These are phyloP conservation scores for Natrix natrix DNA, from an alignment of 2,797 vertebrate genomes.

Conservation along the genomic window DNA sequence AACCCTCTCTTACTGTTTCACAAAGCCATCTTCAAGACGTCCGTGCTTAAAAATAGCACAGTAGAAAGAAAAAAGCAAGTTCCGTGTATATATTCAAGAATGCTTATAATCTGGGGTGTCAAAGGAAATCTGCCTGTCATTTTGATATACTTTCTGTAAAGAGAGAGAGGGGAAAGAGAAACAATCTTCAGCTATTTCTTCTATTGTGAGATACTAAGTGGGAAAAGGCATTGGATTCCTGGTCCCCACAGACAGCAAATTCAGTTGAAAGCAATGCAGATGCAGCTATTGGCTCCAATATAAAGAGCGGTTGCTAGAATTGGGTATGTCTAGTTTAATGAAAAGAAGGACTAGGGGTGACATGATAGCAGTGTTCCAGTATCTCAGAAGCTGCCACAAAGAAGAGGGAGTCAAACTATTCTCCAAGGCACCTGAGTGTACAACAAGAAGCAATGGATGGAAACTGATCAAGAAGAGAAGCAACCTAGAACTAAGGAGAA, in stretches of 20 bases:
- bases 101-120: neutral
- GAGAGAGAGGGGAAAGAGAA: too few relatives aligned
- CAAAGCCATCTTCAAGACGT: neutral
- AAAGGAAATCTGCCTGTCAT: neutral
- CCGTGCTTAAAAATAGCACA: neutral
- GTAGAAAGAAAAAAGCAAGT: neutral
- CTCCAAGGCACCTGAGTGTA: too few relatives aligned
- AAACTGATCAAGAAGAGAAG: too few relatives aligned
- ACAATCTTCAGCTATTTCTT: neutral
- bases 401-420: too few relatives aligned
- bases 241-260: neutral
- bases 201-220: neutral
- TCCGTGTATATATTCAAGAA: neutral
- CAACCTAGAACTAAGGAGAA: too few relatives aligned
- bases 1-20: neutral
- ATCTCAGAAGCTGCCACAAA: too few relatives aligned
- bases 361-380: too few relatives aligned
- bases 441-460: too few relatives aligned
- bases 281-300: slow-evolving; percentile 8
- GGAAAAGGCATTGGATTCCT: neutral
- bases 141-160: neutral
- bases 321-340: too few relatives aligned
- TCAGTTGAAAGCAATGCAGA: neutral
- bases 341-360: too few relatives aligned
- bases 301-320: too few relatives aligned